Base-by-base conservation (phyloP, 2,888 invertebrate genomes). In the Amphipyra berbera region DNA sequence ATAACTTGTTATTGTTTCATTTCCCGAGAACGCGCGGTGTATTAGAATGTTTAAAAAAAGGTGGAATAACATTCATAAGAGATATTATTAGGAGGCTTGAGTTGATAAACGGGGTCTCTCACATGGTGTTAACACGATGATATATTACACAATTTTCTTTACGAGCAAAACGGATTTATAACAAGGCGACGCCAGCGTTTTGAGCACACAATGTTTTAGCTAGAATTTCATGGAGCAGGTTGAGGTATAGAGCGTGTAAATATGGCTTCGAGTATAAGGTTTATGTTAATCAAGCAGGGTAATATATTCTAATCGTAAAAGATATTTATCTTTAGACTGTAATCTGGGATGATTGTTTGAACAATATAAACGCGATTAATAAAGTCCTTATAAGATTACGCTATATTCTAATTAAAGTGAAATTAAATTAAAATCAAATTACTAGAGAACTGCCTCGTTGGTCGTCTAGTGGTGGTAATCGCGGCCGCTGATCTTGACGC, bases 121-220 rank as follows among this genome's bases (percentile, higher is more conserved):
- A 83, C 82, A 79, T 82, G 88, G 87, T 87, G 92, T 88, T 91
- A 92, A 92, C 89, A 82, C 86, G 82, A 84, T 92, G 92, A 93
- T 90, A 90, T 91, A 90, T 89, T 89, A 87, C 88, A 91, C 91
- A 92, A 92, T 93, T 91, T 93, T 92, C 91, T 91, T 92, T 89
- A 88, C 90, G 89, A 87, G 90, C 87, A 79, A 85, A 90, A 88
- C 85, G 90, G 88, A 92, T 92, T 90, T 92, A 88, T 87, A 84
- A 83, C 84, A 87, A 83, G 82, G 86, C 81, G 82, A 79, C 81
- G 76, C 72, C 68, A 83, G 82, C 84, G 78, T 82, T 86, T 85
- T 80, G 82, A 83, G 80, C 84, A 84, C 80, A 86, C 84, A 84
- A 69, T 68, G 71, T 77, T 77, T 67, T 52, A 68, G 60, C 65